These are phyloP conservation scores for Tetraneura akinire DNA, from an alignment of 1,140 invertebrate genomes.

Conservation along the genomic window DNA sequence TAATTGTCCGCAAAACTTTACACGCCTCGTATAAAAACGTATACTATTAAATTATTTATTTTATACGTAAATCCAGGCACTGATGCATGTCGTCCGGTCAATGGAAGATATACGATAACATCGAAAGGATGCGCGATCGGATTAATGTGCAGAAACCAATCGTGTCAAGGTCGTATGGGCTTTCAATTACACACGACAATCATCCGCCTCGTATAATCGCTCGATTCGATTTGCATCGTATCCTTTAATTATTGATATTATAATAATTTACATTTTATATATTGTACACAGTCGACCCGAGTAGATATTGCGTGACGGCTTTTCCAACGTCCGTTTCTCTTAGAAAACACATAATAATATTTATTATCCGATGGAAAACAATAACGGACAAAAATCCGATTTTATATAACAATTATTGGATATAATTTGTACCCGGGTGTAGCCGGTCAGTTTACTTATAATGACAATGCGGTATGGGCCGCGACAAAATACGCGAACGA, in stretches of 20 bases:
- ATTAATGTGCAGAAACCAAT: neutral
- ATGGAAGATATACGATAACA: neutral
- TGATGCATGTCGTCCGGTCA: slow-evolving; percentile 2
- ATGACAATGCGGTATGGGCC: no score
- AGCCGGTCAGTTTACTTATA: no score
- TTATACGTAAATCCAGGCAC: neutral
- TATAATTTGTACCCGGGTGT: no score
- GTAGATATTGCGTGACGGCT: no score
- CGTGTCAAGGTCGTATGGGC: slow-evolving; percentile 19
- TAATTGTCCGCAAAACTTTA: neutral
- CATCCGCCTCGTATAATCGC: neutral
- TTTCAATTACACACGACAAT: neutral
- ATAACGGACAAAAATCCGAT: no score
- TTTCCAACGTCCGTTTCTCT: no score
- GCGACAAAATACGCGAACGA: neutral
- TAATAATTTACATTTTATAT: no score
- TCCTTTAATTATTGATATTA: no score
- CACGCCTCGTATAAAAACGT: neutral
- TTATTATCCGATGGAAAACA: no score
- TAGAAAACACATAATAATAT: no score
- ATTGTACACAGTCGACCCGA: no score
- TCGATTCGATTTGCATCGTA: neutral
- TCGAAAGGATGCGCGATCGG: slow-evolving; percentile 23
- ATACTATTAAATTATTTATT: neutral
- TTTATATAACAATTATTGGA: no score